Evolutionary conservation across 2,888 invertebrate genomes (phyloP).

Genomic region (Lithophane semibrunnea): DNA sequence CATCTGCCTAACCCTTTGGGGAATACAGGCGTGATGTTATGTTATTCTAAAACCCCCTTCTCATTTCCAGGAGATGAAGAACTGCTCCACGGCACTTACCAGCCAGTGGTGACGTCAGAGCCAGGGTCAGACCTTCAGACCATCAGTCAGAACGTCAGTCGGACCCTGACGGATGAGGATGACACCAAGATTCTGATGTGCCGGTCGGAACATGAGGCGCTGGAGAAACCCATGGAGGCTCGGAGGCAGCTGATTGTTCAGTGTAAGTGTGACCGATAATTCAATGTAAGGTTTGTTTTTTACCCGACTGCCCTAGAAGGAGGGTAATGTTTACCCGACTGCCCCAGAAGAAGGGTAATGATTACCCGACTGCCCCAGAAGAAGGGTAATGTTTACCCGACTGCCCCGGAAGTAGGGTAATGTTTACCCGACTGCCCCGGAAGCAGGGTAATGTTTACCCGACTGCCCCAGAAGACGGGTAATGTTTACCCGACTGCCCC

Average conservation of each 20-base stretch:
- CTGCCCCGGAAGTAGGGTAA: no score
- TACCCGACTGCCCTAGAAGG: no score
- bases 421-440: no score
- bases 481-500: no score
- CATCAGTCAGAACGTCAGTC: slow-evolving; percentile 92
- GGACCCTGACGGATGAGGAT: slow-evolving; percentile 91
- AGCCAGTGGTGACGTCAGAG: slow-evolving; percentile 87
- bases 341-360: no score
- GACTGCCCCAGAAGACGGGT: no score
- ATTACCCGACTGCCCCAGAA: no score
- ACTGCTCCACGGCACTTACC: slow-evolving; percentile 90
- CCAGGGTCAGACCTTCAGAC: slow-evolving; percentile 91
- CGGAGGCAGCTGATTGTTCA: slow-evolving; percentile 80
- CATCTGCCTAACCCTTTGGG: neutral
- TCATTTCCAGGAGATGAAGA: slow-evolving; percentile 90
- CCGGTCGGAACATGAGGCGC: slow-evolving; percentile 92
- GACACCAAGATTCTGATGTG: slow-evolving; percentile 92
- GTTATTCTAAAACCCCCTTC: neutral
- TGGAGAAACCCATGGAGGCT: slow-evolving; percentile 80
- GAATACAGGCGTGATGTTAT: no score
- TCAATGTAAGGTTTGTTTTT: no score
- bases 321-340: no score
- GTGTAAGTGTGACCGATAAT: slow-evolving; percentile 75
- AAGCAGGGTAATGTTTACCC: no score
- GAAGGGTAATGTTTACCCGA: no score